A percentile compares a stretch with the other conserved stretches of the same genome.
Conservation (phyloP, 2,888 invertebrate genomes). For the Drosophila seclusa region DNA sequence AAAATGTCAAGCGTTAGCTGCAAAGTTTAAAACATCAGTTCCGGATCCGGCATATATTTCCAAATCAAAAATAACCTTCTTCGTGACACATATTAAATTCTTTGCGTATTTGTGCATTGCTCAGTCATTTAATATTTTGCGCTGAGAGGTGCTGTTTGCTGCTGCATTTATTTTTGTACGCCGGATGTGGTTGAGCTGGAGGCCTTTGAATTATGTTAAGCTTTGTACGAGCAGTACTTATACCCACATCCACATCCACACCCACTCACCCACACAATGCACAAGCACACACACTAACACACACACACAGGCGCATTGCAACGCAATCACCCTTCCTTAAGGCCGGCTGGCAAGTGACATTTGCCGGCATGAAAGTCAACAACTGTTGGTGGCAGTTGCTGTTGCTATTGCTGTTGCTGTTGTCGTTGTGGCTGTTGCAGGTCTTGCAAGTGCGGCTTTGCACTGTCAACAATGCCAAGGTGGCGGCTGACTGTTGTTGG, state of each 20-base stretch:
- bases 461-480: constrained; percentile 71
- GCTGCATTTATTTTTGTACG: constrained; percentile 31
- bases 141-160: constrained; percentile 18
- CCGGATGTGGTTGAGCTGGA: constrained; percentile 38
- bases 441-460: constrained; percentile 65
- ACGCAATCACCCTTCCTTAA: constrained; percentile 39
- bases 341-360: constrained; percentile 74
- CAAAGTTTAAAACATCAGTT: neutral
- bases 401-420: constrained; percentile 39
- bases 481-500: constrained; percentile 25
- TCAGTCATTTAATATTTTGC: neutral
- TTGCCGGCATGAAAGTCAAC: constrained; percentile 80
- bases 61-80: constrained; percentile 43
- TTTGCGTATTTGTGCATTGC: neutral
- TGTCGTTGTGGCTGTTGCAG: constrained; percentile 38
- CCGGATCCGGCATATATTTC: neutral
- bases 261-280: constrained; percentile 16
- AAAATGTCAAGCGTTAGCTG: neutral
- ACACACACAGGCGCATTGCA: constrained; percentile 3
- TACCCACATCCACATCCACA: constrained; percentile 33
- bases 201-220: constrained; percentile 73
- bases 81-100: constrained; percentile 26
- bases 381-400: constrained; percentile 62
- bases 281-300: constrained; percentile 14
- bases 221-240: constrained; percentile 66